Base-by-base conservation (phyloP, 2,797 vertebrate species). In the Carcharodon carcharias region DNA sequence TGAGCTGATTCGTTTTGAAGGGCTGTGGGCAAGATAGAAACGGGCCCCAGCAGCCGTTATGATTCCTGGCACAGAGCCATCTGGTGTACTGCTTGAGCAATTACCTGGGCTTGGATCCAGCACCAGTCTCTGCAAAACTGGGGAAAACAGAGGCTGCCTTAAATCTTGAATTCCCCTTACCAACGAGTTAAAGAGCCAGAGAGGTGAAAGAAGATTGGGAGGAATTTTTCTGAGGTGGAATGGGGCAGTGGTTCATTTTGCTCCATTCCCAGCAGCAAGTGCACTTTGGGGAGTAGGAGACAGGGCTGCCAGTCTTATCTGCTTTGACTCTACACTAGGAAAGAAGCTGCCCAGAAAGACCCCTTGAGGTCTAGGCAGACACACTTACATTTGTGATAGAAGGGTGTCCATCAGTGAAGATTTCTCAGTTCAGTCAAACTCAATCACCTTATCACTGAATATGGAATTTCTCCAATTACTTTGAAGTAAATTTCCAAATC, bases 401-500 rank as follows among this genome's bases (percentile, higher is more conserved):
- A 14, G 54, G 54, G 45, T 26, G 58, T 58, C 87, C 28, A 23
- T 89, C 87, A 58, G 87, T 54, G 1, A 11, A 54, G 56, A 63
- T 92, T 92, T 63, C 31, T 58, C 89, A 8, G 16, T 58, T 58
- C 35, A 56, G 58, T 61, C 58, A 61, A 92, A 61, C 54, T 58
- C 87, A 31, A 54, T 89, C 87, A 35, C 58, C 89, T 92, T 92
- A 63, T 92, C 89, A 92, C 56, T 63, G 35, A 92, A 91, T 61
- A 14, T 92, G 89, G 88, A 63, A 92, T 92, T 61, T 92, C 56
- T 92, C 18, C 89, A 63, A 92, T 92, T 63, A 92, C 89, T 92
- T 92, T 92, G 89, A 92, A 92, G 89, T 8, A 40, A 40, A 92
- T 63, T 63, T 92, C 56, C 89, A 92, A 58, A 92, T 63, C 31